Conservation (phyloP, 2,797 vertebrate genomes). For the Fundulus diaphanus region DNA sequence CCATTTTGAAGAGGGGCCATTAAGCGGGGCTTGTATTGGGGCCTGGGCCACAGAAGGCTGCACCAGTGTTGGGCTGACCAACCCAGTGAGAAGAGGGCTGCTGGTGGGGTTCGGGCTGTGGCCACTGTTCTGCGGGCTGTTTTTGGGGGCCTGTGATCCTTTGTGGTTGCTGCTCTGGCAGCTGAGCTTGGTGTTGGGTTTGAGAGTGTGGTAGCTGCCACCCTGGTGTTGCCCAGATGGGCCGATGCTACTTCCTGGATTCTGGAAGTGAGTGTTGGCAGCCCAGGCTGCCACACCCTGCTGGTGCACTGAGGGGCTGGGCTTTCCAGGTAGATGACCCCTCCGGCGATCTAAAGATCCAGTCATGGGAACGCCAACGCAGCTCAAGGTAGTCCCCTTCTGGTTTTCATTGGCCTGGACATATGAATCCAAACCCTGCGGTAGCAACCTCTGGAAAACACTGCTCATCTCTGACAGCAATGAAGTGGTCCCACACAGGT, state of each 20-base stretch:
- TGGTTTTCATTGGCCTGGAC: constrained; percentile 85
- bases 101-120: constrained; percentile 55
- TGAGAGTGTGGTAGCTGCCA: constrained; percentile 76
- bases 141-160: constrained; percentile 59
- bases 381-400: constrained; percentile 67
- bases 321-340: constrained; percentile 87
- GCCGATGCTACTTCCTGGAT: constrained; percentile 85
- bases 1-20: constrained; percentile 88
- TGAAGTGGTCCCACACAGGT: constrained; percentile 86
- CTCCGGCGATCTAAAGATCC: constrained; percentile 91
- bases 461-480: constrained; percentile 96
- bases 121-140: constrained; percentile 69
- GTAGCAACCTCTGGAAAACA: constrained; percentile 93
- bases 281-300: constrained; percentile 96
- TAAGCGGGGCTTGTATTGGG: constrained; percentile 42
- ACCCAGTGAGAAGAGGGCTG: constrained; percentile 55
- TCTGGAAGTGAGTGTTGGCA: constrained; percentile 96
- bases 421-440: constrained; percentile 88
- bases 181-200: constrained; percentile 75
- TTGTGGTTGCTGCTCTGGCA: constrained; percentile 64
- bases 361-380: constrained; percentile 68
- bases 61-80: constrained; percentile 64
- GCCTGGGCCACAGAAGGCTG: constrained; percentile 50
- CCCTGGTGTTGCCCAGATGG: constrained; percentile 84
- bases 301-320: constrained; percentile 84